Base-by-base conservation (phyloP, 2,113 vertebrate genomes). In the Hylia prasina region DNA sequence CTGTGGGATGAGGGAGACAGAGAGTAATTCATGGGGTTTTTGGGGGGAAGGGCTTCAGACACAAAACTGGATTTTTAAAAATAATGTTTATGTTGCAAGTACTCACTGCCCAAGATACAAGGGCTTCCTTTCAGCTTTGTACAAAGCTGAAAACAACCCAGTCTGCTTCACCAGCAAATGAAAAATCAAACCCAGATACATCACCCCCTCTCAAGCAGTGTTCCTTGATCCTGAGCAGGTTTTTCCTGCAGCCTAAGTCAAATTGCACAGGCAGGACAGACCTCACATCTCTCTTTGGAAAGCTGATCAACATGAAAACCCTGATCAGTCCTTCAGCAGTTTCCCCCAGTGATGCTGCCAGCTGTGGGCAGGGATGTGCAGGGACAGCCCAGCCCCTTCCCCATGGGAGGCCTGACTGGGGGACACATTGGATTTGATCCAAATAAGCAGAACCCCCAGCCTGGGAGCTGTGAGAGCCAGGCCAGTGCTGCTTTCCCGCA, bases 171-270 rank as follows among this genome's bases (percentile, higher is more conserved):
- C 22, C 31, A 76, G 66, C 53, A 76, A 64, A 71, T 76, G 53
- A 89, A 86, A 90, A 94, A 94, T 86, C 91, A 90, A 95, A 80
- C 63, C 13, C 48, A 56, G 76, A 65, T 6, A 40, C 7, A 68
- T n/a, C 53, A 56, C 1, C 28, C 17, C 7, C 30, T 39, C 24
- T 30, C 42, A 30, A 71, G 44, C 77, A n/a, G 31, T 6, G 22
- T 18, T 85, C 48, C 63, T 71, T 21, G 48, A 83, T 53, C 45
- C 61, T 10, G 7, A 89, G 69, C 27, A 71, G 79, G 30, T 53
- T 79, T 89, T 56, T 33, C 27, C 61, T n/a, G 14, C 10, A 60
- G 58, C 5, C 1, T 25, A 35, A 76, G 13, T 39, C 33, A 35
- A 71, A 92, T 8, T 45, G 45, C 66, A 86, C 45, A 37, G 44